These are phyloP conservation scores for Rhinella marina DNA, from an alignment of 2,797 vertebrate genomes.

Conservation along the genomic window DNA sequence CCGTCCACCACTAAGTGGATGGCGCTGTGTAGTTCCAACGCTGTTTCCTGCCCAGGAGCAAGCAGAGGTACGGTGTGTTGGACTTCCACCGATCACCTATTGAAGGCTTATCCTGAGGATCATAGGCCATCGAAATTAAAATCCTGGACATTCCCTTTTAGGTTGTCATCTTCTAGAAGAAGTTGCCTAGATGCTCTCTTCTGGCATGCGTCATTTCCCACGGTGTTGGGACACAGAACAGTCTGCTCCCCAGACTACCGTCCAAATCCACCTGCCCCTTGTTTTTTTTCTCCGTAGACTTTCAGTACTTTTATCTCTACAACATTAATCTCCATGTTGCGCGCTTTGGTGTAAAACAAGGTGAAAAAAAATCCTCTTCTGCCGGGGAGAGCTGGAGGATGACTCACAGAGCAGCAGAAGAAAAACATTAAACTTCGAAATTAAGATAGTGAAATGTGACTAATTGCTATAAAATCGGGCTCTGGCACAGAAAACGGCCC, in stretches of 20 bases:
- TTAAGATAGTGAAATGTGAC: slow-evolving; percentile 32
- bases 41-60: too few relatives aligned
- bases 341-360: not conserved
- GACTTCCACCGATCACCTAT: too few relatives aligned
- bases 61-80: too few relatives aligned
- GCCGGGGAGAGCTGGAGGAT: not conserved
- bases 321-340: slow-evolving; percentile 21
- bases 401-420: not conserved
- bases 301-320: not conserved
- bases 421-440: not conserved
- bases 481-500: not conserved
- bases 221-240: not conserved
- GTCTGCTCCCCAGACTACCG: not conserved
- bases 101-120: too few relatives aligned
- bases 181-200: not conserved
- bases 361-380: not conserved
- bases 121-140: too few relatives aligned
- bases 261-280: not conserved
- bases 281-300: not conserved
- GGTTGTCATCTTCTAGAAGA: not conserved
- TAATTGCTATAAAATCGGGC: slow-evolving; percentile 12
- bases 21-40: too few relatives aligned
- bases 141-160: too few relatives aligned
- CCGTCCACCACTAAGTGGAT: too few relatives aligned
- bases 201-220: not conserved